A percentile compares a stretch with the other conserved stretches of the same genome.
phyloP scores from a whole-genome alignment of 1,140 invertebrate genomes.

The Aphis gossypii region DNA sequence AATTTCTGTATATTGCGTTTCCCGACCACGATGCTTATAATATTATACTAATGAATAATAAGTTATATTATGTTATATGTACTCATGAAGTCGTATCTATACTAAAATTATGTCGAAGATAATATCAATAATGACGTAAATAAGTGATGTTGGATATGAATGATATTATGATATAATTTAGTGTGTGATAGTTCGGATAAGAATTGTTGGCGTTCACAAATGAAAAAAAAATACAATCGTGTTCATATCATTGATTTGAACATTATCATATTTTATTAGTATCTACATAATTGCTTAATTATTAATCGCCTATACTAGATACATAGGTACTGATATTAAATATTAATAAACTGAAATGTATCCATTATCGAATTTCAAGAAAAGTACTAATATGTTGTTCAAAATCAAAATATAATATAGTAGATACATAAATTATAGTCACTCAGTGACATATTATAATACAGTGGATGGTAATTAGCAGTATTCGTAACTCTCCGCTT shows the following conservation, averaged over 20 bases:
- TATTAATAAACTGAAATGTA: too few species aligned
- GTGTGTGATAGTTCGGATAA: neutral
- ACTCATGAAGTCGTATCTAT: neutral
- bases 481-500: neutral
- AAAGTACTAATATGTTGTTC: too few species aligned
- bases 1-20: neutral
- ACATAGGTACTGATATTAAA: too few species aligned
- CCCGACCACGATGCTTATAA: neutral
- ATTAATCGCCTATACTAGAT: too few species aligned
- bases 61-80: neutral
- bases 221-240: neutral
- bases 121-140: neutral
- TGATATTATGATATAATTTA: neutral
- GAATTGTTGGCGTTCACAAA: neutral
- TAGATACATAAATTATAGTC: too few species aligned
- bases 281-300: too few species aligned
- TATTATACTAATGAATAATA: neutral
- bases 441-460: neutral
- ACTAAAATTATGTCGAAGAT: neutral
- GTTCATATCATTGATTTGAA: neutral
- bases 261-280: too few species aligned
- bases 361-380: too few species aligned
- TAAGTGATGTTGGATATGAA: too few species aligned
- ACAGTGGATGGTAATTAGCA: neutral
- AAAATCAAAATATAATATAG: neutral